phyloP scores from a whole-genome alignment of 1,140 invertebrate genomes.

The Papilio aristodemus region DNA sequence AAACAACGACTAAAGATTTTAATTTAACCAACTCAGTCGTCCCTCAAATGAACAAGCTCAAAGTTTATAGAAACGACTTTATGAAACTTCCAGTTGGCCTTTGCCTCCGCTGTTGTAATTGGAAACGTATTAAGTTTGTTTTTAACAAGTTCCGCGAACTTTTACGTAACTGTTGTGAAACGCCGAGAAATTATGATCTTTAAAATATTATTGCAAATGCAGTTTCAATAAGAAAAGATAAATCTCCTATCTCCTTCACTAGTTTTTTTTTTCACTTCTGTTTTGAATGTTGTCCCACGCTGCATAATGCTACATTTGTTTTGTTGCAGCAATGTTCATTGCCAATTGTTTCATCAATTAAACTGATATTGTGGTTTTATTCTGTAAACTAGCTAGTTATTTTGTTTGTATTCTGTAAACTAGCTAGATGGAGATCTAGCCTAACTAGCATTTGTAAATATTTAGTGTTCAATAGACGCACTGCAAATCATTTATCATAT shows the following conservation, averaged over 20 bases:
- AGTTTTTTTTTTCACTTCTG: too few relatives aligned
- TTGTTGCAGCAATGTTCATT: too few relatives aligned
- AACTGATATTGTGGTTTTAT: too few relatives aligned
- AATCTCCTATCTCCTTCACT: too few relatives aligned
- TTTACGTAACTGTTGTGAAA: slow-evolving; percentile 15
- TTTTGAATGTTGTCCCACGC: too few relatives aligned
- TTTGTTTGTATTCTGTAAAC: too few relatives aligned
- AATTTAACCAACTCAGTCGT: slow-evolving; percentile 22
- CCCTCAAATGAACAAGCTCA: background rate
- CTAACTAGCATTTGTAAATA: too few relatives aligned
- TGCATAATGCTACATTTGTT: too few relatives aligned
- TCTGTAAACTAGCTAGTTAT: too few relatives aligned
- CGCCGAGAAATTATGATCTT: background rate
- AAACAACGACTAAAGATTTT: background rate
- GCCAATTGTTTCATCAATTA: too few relatives aligned
- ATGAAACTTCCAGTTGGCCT: slow-evolving; percentile 20
- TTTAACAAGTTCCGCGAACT: slow-evolving; percentile 19
- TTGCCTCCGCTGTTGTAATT: slow-evolving; percentile 24
- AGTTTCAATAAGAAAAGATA: background rate
- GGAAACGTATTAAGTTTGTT: slow-evolving; percentile 29
- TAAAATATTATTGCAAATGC: slow-evolving; percentile 17
- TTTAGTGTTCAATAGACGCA: background rate
- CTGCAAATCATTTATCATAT: background rate
- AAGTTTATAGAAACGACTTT: slow-evolving; percentile 25
- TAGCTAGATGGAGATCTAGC: too few relatives aligned